phyloP scores from a whole-genome alignment of 2,797 vertebrate genomes.

The Pelobates cultripes region DNA sequence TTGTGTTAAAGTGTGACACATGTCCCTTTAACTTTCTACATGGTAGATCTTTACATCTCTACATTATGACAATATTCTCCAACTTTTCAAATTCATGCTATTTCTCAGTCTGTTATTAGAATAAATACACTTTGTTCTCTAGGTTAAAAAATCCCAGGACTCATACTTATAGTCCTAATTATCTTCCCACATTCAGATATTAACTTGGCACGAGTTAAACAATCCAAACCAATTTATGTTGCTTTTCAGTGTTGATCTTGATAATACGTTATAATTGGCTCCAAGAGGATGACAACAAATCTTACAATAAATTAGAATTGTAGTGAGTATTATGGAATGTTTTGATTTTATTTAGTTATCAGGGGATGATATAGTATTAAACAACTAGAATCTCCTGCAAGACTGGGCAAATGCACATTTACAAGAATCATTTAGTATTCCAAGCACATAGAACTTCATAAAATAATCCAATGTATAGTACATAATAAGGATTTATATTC shows the following conservation, averaged over 20 bases:
- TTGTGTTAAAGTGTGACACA: too few relatives aligned
- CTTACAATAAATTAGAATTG: slow-evolving; percentile 37
- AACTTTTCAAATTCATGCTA: not conserved
- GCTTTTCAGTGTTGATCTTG: slow-evolving; percentile 32
- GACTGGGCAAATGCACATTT: slow-evolving; percentile 27
- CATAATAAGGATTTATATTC: too few relatives aligned
- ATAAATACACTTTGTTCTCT: slow-evolving; percentile 6
- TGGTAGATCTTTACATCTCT: too few relatives aligned
- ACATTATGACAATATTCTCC: not conserved
- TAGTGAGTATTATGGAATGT: slow-evolving; percentile 23
- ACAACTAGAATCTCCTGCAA: slow-evolving; percentile 28
- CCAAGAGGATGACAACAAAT: slow-evolving; percentile 41
- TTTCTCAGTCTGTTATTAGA: not conserved
- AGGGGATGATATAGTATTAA: slow-evolving; percentile 46
- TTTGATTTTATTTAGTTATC: slow-evolving; percentile 23
- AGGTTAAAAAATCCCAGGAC: slow-evolving; percentile 10
- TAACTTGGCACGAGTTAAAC: slow-evolving; percentile 9
- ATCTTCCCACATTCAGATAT: slow-evolving; percentile 33
- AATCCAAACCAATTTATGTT: slow-evolving; percentile 8
- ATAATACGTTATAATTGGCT: slow-evolving; percentile 43
- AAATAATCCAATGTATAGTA: not conserved
- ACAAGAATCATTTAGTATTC: not conserved
- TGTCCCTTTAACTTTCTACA: too few relatives aligned
- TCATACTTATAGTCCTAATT: slow-evolving; percentile 25
- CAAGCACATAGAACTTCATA: not conserved